These are phyloP conservation scores for Drosophila pruinosa DNA, from an alignment of 1,140 invertebrate species.

Conservation along the genomic window DNA sequence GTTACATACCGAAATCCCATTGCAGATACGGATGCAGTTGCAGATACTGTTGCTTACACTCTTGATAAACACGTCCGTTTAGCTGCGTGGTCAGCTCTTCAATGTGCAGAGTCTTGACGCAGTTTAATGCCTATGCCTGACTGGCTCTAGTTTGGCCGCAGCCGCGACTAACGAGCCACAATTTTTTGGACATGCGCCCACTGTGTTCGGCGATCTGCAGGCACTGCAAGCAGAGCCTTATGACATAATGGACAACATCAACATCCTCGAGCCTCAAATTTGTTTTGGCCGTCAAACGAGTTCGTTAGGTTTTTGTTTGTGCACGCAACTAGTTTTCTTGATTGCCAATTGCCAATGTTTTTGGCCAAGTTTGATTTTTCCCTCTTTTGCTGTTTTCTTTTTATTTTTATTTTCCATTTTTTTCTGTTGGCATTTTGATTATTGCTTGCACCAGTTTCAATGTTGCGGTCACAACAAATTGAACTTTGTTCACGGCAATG, in stretches of 20 bases:
- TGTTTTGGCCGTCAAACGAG: constrained; percentile 32
- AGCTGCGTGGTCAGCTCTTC: constrained; percentile 41
- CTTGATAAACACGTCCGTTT: constrained; percentile 46
- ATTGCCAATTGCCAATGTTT: constrained; percentile 25
- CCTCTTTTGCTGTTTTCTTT: not conserved
- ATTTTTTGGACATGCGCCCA: constrained; percentile 26
- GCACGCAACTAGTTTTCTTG: constrained; percentile 53
- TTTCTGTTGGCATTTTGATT: not conserved
- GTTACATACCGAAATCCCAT: constrained; percentile 68
- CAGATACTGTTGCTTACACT: not conserved
- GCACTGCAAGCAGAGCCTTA: not conserved
- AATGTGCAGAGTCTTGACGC: constrained; percentile 43
- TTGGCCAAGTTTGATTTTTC: constrained; percentile 34
- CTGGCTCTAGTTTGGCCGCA: constrained; percentile 25
- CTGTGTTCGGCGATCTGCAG: constrained; percentile 51
- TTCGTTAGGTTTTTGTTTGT: constrained; percentile 40
- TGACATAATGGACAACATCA: constrained; percentile 65
- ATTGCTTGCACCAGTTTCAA: constrained; percentile 36
- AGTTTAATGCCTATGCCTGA: constrained; percentile 31
- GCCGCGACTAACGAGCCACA: constrained; percentile 31
- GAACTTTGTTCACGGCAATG: constrained; percentile 38
- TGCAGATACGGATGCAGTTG: too few relatives aligned
- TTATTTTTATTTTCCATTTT: not conserved
- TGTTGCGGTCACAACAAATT: constrained; percentile 53
- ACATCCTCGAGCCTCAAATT: constrained; percentile 30